These are phyloP conservation scores for Epirrita christyi DNA, from an alignment of 2,888 invertebrate species.

Conservation along the genomic window DNA sequence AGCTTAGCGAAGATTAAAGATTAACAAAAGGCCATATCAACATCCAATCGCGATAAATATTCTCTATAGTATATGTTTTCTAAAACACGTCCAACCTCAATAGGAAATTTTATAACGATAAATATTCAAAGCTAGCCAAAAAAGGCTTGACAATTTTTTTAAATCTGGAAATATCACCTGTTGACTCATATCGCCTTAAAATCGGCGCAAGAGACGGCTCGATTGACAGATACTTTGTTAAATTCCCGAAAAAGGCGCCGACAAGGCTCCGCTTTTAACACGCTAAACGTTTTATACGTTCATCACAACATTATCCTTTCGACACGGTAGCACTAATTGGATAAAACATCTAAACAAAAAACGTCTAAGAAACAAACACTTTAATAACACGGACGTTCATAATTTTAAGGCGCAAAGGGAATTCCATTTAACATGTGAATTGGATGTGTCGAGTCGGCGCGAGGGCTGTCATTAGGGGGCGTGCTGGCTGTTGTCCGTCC, in stretches of 20 bases:
- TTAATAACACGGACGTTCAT: conserved; percentile 76
- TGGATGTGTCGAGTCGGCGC: conserved; percentile 75
- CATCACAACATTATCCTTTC: conserved; percentile 82
- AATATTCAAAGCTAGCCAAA: conserved; percentile 7
- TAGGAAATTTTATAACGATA: neutral
- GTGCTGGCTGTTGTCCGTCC: conserved; percentile 35
- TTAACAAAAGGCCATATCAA: conserved; percentile 29
- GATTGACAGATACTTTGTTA: conserved; percentile 38
- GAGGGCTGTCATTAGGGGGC: conserved; percentile 70
- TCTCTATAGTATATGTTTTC: neutral
- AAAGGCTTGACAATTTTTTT: conserved; percentile 14
- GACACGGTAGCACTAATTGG: conserved; percentile 85
- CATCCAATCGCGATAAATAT: neutral
- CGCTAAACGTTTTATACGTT: conserved; percentile 76
- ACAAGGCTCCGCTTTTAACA: conserved; percentile 75
- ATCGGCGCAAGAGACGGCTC: conserved; percentile 26
- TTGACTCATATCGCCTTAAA: conserved; percentile 29
- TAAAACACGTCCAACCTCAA: neutral
- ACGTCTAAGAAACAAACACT: conserved; percentile 80
- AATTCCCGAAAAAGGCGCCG: conserved; percentile 54
- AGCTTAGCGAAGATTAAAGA: conserved; percentile 32
- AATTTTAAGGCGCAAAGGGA: conserved; percentile 79
- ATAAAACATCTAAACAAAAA: conserved; percentile 77
- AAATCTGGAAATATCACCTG: conserved; percentile 16
- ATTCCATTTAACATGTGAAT: conserved; percentile 84